Base-by-base conservation (phyloP, 2,888 invertebrate species). In the Papilio elwesi region DNA sequence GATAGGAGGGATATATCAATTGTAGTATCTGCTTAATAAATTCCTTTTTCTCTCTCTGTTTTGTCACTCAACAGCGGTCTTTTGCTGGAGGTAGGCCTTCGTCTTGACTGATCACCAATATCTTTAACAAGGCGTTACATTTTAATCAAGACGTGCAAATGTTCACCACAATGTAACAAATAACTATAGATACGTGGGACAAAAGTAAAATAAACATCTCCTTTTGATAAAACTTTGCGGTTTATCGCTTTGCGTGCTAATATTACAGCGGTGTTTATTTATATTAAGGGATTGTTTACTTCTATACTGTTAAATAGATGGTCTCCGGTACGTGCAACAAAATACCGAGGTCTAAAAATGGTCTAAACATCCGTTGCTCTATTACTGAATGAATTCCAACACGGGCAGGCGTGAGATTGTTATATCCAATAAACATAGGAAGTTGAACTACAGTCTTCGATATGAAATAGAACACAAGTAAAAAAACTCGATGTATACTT, bases 321-420 rank as follows among this genome's bases (percentile, higher is more conserved):
- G 52, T 53, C 47, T 36, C 70, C 10, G 43, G 55, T 55, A 64
- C 16, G 13, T 26, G 70, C 70, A 70, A 70, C 70, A 70, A 70
- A 55, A 70, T 70, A 64, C 63, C 47, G 47, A 26, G 52, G 53
- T 70, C 59, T 5, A 62, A 53, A 36, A 70, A 64, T 70, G 36
- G 48, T 70, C 64, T 26, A 70, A 70, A 70, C 70, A 70, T 70
- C 70, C 70, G 70, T 64, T 36, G 36, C 15, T 64, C 43, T 62
- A 62, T 62, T 43, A 43, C 59, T 43, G n/a, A 26, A 55, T 53
- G 43, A 52, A 70, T 55, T 51, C 65, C 51, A 51, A 68, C 38
- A 62, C 68, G 26, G 48, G 26, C 26, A 8, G n/a, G 38, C 49
- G 57, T 49, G 59, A 51, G 36, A 59, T 36, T 49, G 26, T 68